Percentiles rank a stretch among this genome's conserved stretches.
These are phyloP conservation scores for Pachyramphus minor DNA, from an alignment of 2,113 vertebrate genomes.

Conservation along the genomic window DNA sequence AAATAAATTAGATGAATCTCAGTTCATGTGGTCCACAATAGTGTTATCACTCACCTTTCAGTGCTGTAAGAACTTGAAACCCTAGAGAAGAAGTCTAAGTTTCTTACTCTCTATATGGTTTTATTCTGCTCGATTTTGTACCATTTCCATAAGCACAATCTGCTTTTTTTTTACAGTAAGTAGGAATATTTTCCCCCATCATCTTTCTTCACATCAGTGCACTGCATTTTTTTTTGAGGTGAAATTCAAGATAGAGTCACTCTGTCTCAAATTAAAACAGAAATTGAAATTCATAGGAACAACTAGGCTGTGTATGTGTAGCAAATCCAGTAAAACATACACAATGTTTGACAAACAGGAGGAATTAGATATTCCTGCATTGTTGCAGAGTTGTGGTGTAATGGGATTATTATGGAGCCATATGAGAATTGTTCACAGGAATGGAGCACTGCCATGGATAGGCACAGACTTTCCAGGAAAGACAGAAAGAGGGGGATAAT, in stretches of 20 bases:
- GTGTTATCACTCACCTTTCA: not conserved
- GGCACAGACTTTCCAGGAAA: not conserved
- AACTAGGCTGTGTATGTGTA: accelerated
- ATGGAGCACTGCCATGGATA: not conserved
- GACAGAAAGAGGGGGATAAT: not conserved
- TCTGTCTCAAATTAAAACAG: not conserved
- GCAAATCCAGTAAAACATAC: not conserved
- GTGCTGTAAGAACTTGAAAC: not conserved
- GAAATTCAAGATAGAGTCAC: not conserved
- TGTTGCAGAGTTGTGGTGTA: not conserved
- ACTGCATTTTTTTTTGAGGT: not conserved
- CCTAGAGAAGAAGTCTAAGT: not conserved
- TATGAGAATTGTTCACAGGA: not conserved
- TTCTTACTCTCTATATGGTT: not conserved
- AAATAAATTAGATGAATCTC: not conserved
- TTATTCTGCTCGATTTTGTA: not conserved
- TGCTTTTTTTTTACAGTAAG: not conserved
- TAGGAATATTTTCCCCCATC: not conserved
- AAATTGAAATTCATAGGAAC: not conserved
- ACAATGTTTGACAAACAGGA: not conserved
- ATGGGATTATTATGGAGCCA: not conserved
- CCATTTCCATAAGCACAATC: not conserved
- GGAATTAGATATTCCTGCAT: not conserved
- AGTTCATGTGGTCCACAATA: not conserved
- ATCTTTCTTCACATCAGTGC: not conserved